These are phyloP conservation scores for Bombus pascuorum DNA, from an alignment of 1,140 invertebrate species.

Conservation along the genomic window DNA sequence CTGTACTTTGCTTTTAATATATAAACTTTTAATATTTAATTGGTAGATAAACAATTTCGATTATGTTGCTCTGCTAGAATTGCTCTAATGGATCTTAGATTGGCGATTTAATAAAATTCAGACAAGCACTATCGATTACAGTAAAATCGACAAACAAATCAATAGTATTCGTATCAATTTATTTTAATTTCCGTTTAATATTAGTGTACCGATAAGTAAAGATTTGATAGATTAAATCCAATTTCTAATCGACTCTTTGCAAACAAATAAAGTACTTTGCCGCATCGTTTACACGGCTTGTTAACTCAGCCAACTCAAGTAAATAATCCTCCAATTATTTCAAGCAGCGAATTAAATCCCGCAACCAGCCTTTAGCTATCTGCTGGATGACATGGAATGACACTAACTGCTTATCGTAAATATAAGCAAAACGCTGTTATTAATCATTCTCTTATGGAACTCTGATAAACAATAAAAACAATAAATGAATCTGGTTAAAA, in stretches of 20 bases:
- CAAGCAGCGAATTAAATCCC: constrained; percentile 22
- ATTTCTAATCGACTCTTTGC: background rate
- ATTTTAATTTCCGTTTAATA: too few species aligned
- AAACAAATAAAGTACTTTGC: background rate
- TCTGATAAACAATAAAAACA: background rate
- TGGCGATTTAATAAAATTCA: too few species aligned
- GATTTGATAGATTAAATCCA: background rate
- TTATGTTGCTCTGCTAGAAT: too few species aligned
- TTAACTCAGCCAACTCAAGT: constrained; percentile 10
- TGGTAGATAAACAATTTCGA: too few species aligned
- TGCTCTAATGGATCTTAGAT: too few species aligned
- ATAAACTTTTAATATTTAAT: too few species aligned
- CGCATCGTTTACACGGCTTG: constrained; percentile 7
- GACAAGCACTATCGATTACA: too few species aligned
- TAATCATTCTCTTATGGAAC: background rate
- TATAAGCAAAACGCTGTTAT: background rate
- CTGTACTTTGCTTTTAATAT: too few species aligned
- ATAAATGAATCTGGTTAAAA: too few species aligned
- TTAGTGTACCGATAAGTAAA: too few species aligned
- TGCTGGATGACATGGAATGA: background rate
- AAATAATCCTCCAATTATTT: constrained; percentile 24
- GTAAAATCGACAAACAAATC: too few species aligned
- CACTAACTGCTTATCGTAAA: background rate
- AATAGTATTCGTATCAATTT: too few species aligned
- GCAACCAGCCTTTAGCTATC: background rate